Evolutionary conservation across 2,888 invertebrate species (phyloP).

Genomic region (Schrankia costaestrigalis): DNA sequence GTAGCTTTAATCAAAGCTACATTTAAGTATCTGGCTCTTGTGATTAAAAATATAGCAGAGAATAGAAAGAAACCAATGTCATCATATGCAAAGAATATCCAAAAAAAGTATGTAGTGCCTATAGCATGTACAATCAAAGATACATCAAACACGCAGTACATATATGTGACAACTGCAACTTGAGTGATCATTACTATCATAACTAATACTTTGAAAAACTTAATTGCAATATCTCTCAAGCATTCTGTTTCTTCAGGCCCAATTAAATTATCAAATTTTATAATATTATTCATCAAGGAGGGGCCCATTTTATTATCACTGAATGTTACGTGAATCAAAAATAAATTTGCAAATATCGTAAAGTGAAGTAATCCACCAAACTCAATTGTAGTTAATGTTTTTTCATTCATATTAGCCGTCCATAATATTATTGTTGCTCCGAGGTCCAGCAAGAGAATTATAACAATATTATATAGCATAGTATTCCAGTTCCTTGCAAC

Average conservation of each 20-base stretch:
- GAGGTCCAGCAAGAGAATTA: slow-evolving; percentile 27
- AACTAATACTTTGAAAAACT: slow-evolving; percentile 20
- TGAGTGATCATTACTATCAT: slow-evolving; percentile 23
- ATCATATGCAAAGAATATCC: slow-evolving; percentile 42
- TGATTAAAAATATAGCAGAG: slow-evolving; percentile 33
- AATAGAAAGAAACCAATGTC: slow-evolving; percentile 41
- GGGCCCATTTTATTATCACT: slow-evolving; percentile 36
- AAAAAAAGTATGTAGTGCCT: slow-evolving; percentile 35
- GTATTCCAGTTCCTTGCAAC: slow-evolving; percentile 31
- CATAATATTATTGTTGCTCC: slow-evolving; percentile 36
- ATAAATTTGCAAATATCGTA: slow-evolving; percentile 33
- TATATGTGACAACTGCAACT: slow-evolving; percentile 25
- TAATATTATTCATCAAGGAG: slow-evolving; percentile 36
- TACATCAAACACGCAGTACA: slow-evolving; percentile 37
- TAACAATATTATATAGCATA: slow-evolving; percentile 30
- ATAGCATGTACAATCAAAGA: slow-evolving; percentile 32
- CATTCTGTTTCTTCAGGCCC: slow-evolving; percentile 54
- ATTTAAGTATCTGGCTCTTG: slow-evolving; percentile 55
- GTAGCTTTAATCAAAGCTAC: slow-evolving; percentile 51
- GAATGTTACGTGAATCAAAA: slow-evolving; percentile 43
- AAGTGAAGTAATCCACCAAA: slow-evolving; percentile 38
- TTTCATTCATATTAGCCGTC: slow-evolving; percentile 22
- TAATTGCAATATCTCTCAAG: slow-evolving; percentile 43
- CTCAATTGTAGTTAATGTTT: slow-evolving; percentile 42
- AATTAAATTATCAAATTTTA: slow-evolving; percentile 51